Evolutionary conservation across 2,113 vertebrate species (phyloP).

Genomic region (Anhinga anhinga): DNA sequence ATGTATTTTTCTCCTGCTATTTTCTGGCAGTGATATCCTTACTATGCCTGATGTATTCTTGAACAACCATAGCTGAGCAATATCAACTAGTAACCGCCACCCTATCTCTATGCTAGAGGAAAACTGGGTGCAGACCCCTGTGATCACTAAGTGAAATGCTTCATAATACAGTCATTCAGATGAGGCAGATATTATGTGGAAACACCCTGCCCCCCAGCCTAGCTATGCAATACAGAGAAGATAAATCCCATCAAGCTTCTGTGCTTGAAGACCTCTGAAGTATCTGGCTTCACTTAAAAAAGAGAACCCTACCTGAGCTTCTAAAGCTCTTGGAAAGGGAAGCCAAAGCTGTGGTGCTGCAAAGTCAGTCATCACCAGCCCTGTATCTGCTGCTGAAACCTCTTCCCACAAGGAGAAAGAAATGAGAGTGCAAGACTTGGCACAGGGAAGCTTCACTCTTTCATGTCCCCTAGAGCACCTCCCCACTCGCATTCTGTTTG

Average conservation of each 20-base stretch:
- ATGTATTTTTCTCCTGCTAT: not conserved
- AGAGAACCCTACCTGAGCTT: not conserved
- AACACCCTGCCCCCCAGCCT: not conserved
- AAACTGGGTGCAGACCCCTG: not conserved
- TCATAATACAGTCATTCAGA: not conserved
- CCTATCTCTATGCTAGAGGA: not conserved
- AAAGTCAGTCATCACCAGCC: not conserved
- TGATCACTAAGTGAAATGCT: not conserved
- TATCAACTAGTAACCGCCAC: not conserved
- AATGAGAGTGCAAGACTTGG: not conserved
- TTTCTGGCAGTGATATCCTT: not conserved
- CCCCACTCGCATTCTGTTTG: not conserved
- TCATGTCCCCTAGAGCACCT: not conserved
- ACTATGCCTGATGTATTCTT: not conserved
- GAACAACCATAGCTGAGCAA: not conserved
- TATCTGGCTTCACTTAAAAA: not conserved
- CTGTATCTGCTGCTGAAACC: not conserved
- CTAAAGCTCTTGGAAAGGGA: not conserved
- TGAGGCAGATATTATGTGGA: not conserved
- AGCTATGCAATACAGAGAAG: not conserved
- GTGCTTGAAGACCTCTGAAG: not conserved
- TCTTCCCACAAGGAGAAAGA: not conserved
- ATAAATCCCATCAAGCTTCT: not conserved
- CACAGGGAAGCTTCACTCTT: not conserved
- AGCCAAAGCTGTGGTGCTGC: not conserved